Evolutionary conservation across 37 sponge, comb jelly and placozoan genomes (phyloP), one percentile per base, ranked within the genome.

Genomic region (Spongia lamella): DNA sequence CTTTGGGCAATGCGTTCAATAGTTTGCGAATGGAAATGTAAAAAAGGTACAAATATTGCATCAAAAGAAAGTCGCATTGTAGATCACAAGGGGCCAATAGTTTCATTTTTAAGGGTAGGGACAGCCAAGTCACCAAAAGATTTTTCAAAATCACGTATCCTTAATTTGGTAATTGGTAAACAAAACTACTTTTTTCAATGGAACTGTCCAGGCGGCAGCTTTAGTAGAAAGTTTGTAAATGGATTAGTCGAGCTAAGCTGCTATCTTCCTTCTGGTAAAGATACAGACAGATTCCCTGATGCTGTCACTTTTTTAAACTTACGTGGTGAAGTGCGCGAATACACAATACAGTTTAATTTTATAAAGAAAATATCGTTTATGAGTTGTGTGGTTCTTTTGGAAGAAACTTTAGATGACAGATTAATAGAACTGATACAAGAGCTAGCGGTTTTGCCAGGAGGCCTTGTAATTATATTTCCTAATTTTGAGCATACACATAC

Each of bases 71-170:
- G 37, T 33, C 70, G 61, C 2, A 21, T 80, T 61, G 40, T 80
- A 21, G n/a, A 27, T 20, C 25, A 70, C 31, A n/a, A 34, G 9
- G 59, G 61, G 19, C 81, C 81, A 6, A 70, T 80, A 25, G 47
- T 80, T 24, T 70, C 72, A 24, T 80, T 80, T 57, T 22, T 80
- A 22, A 38, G 81, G 39, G 7, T 80, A 70, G 72, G 72, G 3
- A 58, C 16, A n/a, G 47, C 47, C 5, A 43, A 43, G 9, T 43
- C 47, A 43, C 47, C 47, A 43, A 47, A 34, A 11, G 21, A 80
- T 32, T 20, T 29, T 34, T 80, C 81, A 35, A 80, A 80, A 70
- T 80, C 81, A 32, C 29, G 59, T 25, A 56, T 80, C 15, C 29
- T 80, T 6, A 80, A 80, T 35, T 37, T 21, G 2, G 33, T 70